Evolutionary conservation across 2,113 vertebrate genomes (phyloP).

Genomic region (Talpa occidentalis): DNA sequence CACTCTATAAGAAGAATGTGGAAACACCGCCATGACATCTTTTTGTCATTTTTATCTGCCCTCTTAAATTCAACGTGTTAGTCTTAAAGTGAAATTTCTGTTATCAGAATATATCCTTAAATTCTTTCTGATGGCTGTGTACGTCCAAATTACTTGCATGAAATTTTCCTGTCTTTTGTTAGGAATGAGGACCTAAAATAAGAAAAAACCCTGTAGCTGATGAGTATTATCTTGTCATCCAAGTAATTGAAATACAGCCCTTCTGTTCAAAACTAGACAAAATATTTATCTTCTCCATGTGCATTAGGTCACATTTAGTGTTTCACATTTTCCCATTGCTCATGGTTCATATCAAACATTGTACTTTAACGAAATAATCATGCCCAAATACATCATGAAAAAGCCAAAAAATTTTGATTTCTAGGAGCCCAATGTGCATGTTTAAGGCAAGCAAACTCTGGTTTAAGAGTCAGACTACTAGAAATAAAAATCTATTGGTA

Average conservation of each 20-base stretch:
- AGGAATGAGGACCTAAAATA: neutral
- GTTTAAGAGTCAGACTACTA: neutral
- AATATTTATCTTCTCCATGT: neutral
- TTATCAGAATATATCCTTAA: neutral
- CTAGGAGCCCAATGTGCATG: neutral
- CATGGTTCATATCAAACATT: neutral
- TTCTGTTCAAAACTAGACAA: neutral
- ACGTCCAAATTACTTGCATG: neutral
- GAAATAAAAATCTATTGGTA: neutral
- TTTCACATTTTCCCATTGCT: neutral
- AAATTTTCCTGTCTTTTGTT: slow-evolving; percentile 23
- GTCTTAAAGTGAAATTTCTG: neutral
- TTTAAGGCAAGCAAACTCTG: neutral
- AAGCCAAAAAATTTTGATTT: neutral
- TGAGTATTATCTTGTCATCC: neutral
- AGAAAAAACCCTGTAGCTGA: neutral
- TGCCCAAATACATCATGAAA: neutral
- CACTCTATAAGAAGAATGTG: neutral
- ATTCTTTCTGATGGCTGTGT: neutral
- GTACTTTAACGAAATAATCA: neutral
- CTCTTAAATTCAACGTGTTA: neutral
- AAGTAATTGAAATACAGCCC: neutral
- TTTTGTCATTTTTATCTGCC: neutral
- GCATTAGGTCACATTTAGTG: neutral
- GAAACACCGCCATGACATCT: neutral